phyloP scores from a whole-genome alignment of 2,888 invertebrate genomes.

The Fragum whitleyi region DNA sequence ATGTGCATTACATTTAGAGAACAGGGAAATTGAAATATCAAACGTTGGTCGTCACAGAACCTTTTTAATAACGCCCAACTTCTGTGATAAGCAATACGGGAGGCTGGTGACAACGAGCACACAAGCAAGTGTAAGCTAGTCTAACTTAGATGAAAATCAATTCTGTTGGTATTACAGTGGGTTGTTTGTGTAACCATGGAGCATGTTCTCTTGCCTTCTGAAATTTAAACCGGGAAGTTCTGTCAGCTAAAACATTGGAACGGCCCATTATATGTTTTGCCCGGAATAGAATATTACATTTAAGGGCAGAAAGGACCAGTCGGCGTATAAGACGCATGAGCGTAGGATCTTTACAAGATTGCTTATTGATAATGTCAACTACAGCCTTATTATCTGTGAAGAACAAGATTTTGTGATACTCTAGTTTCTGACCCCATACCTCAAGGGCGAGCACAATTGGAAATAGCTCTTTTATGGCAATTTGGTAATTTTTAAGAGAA shows the following conservation, averaged over 20 bases:
- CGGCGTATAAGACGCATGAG: background rate
- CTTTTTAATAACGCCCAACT: background rate
- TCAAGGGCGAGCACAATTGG: constrained; percentile 35
- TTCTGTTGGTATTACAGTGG: background rate
- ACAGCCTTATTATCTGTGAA: constrained; percentile 36
- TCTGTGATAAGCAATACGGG: background rate
- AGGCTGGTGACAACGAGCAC: background rate
- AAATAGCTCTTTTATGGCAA: constrained; percentile 30
- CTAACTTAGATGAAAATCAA: constrained; percentile 1
- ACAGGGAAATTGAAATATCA: background rate
- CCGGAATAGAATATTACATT: constrained; percentile 17
- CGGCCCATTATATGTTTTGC: constrained; percentile 6
- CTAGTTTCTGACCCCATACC: constrained; percentile 34
- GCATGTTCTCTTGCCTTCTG: constrained; percentile 7
- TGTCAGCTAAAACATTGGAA: constrained; percentile 12
- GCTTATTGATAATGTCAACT: constrained; percentile 32
- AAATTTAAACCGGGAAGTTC: constrained; percentile 22
- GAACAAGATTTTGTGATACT: constrained; percentile 36
- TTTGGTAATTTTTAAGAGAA: constrained; percentile 3
- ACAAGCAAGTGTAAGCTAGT: background rate
- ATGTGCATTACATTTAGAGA: background rate
- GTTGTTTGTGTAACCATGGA: background rate
- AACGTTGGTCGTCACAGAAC: background rate
- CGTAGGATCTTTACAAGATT: constrained; percentile 24
- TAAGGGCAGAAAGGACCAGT: constrained; percentile 5